Base-by-base conservation (phyloP, 2,797 vertebrate species). In the Manis pentadactyla region DNA sequence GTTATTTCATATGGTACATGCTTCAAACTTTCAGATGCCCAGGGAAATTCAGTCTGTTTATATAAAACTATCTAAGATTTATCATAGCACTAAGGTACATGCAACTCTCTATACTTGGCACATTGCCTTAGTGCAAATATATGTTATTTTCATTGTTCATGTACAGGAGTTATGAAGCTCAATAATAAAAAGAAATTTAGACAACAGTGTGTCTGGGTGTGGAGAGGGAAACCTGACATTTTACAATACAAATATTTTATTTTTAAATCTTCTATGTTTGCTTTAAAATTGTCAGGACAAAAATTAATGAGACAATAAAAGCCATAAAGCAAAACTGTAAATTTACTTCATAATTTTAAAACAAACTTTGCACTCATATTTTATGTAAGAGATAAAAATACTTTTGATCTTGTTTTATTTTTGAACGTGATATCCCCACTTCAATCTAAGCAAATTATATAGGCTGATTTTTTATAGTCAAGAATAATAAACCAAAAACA, bases 81-180 rank as follows among this genome's bases (percentile, higher is more conserved):
- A 63, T 88, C 51, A 82, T 34, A 13, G 25, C 19, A 63, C 49
- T 81, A 64, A 46, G 5, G 31, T n/a, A 0, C 29, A 49, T 59
- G 18, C 17, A 51, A 81, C 8, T 88, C 37, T 37, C 4, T 88
- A 59, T 69, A 64, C 1, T 61, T 66, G 7, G 4, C 34, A 77
- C 57, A 75, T 68, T 84, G 21, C 39, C 34, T 53, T 73, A 51
- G 7, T 81, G 6, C 2, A 68, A 51, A 94, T 89, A 66, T 34
- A 71, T 63, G 92, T 81, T 68, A 63, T 64, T 87, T 83, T 81
- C 25, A 73, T 83, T 93, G 8, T 85, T 91, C 71, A 42, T 91
- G 2, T 49, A 18, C 4, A 49, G 23, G 4, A 3, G 0, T 37
- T 73, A 37, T n/a, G 64, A 34, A 27, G 7, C 5, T 37, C 14